A percentile compares a stretch with the other conserved stretches of the same genome.
Conservation (phyloP, 2,113 vertebrate species). For the Lagopus leucura region DNA sequence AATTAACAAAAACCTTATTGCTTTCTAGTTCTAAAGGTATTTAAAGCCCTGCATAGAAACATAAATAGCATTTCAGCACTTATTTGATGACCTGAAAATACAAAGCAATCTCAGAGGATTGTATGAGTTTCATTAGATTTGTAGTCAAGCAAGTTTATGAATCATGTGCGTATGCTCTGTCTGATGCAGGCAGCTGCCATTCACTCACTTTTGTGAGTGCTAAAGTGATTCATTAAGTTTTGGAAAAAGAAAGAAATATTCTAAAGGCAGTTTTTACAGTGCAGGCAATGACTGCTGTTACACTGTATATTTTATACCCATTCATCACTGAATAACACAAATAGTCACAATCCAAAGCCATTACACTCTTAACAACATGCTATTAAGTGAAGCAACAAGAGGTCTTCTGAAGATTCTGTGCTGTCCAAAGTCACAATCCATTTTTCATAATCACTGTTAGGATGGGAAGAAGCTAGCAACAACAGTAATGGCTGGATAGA, state of each 20-base stretch:
- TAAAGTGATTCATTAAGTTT: neutral
- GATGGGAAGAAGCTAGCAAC: neutral
- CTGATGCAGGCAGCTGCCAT: neutral
- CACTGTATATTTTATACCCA: neutral
- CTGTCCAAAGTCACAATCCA: neutral
- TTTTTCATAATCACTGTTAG: slow-evolving; percentile 5
- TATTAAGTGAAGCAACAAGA: neutral
- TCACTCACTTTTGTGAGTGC: neutral
- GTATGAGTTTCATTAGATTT: neutral
- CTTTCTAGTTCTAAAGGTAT: neutral
- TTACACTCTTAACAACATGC: neutral
- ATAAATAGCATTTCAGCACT: neutral
- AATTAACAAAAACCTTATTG: neutral
- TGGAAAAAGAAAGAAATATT: neutral
- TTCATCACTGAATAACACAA: neutral
- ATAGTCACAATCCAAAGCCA: neutral
- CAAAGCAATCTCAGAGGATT: neutral
- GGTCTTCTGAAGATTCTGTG: neutral
- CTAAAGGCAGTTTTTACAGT: neutral
- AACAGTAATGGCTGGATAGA: neutral
- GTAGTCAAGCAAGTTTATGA: fast-evolving
- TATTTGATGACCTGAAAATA: neutral
- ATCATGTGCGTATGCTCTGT: neutral
- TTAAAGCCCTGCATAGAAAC: neutral
- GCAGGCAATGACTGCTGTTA: neutral